Percentiles rank a stretch among this genome's conserved stretches.
These are phyloP conservation scores for Trichopoda pennipes DNA, from an alignment of 2,888 invertebrate species.

Conservation along the genomic window DNA sequence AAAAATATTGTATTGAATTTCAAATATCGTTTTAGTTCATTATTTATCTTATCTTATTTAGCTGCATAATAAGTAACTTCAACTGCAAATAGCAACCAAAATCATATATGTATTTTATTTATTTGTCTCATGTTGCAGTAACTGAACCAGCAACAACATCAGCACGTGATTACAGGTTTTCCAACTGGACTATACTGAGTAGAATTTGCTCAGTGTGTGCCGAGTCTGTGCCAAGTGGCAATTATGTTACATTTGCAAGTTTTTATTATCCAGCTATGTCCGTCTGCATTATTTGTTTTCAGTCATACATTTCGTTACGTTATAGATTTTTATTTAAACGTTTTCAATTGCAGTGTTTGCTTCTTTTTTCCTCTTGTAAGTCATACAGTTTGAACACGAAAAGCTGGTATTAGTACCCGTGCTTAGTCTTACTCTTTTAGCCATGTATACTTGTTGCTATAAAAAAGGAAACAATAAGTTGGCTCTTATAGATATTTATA, in stretches of 20 bases:
- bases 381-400: slow-evolving; percentile 45
- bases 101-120: slow-evolving; percentile 37
- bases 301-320: slow-evolving; percentile 29
- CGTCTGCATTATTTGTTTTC: slow-evolving; percentile 9
- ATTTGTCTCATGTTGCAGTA: slow-evolving; percentile 53
- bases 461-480: slow-evolving; percentile 37
- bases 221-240: slow-evolving; percentile 64
- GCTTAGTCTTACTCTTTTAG: slow-evolving; percentile 45
- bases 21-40: slow-evolving; percentile 31
- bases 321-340: slow-evolving; percentile 44
- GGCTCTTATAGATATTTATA: slow-evolving; percentile 56
- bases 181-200: slow-evolving; percentile 1
- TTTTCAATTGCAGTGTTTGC: slow-evolving; percentile 59
- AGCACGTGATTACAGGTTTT: slow-evolving; percentile 67
- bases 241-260: slow-evolving; percentile 59
- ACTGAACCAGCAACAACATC: slow-evolving; percentile 36
- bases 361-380: slow-evolving; percentile 35
- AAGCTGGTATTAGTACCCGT: slow-evolving; percentile 38
- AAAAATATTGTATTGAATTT: slow-evolving; percentile 1
- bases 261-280: slow-evolving; percentile 14
- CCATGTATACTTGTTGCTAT: slow-evolving; percentile 26
- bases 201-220: slow-evolving; percentile 52
- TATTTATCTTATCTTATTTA: slow-evolving; percentile 4
- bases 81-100: not conserved
- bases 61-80: slow-evolving; percentile 50